Evolutionary conservation across 2,888 invertebrate species (phyloP).

Genomic region (Drosophila fungiperda): DNA sequence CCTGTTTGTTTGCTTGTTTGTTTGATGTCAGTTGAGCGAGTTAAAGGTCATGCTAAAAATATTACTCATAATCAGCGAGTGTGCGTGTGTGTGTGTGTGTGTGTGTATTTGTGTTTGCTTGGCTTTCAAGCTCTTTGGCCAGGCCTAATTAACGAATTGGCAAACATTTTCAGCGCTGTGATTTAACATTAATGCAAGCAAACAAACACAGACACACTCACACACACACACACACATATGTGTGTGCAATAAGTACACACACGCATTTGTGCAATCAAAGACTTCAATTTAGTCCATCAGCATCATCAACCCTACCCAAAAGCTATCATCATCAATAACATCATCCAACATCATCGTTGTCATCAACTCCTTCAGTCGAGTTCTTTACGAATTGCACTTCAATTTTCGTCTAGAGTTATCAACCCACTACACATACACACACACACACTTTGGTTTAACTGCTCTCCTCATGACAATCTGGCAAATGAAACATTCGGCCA

Average conservation of each 20-base stretch:
- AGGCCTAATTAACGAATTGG: constrained; percentile 69
- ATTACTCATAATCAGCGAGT: constrained; percentile 13
- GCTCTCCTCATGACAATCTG: constrained; percentile 1
- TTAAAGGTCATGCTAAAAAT: constrained; percentile 19
- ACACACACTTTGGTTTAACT: background rate
- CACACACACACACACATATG: constrained; percentile 9
- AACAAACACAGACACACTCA: constrained; percentile 18
- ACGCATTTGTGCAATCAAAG: constrained; percentile 32
- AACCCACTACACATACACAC: background rate
- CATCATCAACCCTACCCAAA: constrained; percentile 6
- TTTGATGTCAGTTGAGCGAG: constrained; percentile 10
- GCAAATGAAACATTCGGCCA: constrained; percentile 19
- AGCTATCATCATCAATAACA: background rate
- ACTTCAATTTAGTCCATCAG: constrained; percentile 39
- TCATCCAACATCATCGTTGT: constrained; percentile 2
- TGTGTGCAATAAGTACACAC: constrained; percentile 14
- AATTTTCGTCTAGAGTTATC: constrained; percentile 29
- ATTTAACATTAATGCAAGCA: constrained; percentile 58
- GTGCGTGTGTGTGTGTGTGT: background rate
- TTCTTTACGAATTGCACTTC: constrained; percentile 50
- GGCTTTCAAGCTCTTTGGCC: constrained; percentile 34
- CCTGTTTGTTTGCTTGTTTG: constrained; percentile 3
- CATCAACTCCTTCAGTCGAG: constrained; percentile 26
- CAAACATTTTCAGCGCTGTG: constrained; percentile 58
- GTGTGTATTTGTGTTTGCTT: background rate